A percentile compares a stretch with the other conserved stretches of the same genome.
Conservation (phyloP, 2,113 vertebrate species). For the Apeltes quadracus region DNA sequence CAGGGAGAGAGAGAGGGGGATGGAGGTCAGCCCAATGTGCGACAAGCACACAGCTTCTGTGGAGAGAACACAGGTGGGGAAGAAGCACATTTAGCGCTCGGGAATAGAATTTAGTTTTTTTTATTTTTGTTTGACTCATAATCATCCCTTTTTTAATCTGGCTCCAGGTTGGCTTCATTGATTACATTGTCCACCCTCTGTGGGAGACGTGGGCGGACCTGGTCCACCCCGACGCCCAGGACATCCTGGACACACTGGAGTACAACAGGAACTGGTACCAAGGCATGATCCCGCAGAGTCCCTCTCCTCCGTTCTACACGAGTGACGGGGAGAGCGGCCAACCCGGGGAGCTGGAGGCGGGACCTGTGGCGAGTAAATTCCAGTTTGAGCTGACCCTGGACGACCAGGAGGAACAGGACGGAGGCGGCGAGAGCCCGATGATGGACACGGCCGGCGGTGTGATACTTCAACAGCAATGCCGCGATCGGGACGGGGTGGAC, state of each 20-base stretch:
- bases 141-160: neutral
- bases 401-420: constrained; percentile 84
- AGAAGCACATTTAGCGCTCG: neutral
- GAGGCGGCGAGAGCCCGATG: constrained; percentile 69
- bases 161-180: constrained; percentile 93
- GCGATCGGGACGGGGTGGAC: constrained; percentile 23
- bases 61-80: constrained; percentile 94
- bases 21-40: constrained; percentile 99
- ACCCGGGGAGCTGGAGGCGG: constrained; percentile 78
- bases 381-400: constrained; percentile 95
- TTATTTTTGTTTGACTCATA: constrained; percentile 22
- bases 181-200: constrained; percentile 96
- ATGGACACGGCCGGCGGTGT: constrained; percentile 41
- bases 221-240: constrained; percentile 97
- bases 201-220: constrained; percentile 99
- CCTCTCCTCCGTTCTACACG: constrained; percentile 90
- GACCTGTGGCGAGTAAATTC: constrained; percentile 84
- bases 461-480: constrained; percentile 37
- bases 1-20: constrained; percentile 92
- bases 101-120: neutral
- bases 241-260: constrained; percentile 96
- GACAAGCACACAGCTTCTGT: constrained; percentile 98
- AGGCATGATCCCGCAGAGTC: constrained; percentile 98
- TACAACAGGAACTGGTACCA: constrained; percentile 99
- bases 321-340: constrained; percentile 74